phyloP scores from a whole-genome alignment of 2,797 vertebrate genomes.

The Holocentrus rufus region DNA sequence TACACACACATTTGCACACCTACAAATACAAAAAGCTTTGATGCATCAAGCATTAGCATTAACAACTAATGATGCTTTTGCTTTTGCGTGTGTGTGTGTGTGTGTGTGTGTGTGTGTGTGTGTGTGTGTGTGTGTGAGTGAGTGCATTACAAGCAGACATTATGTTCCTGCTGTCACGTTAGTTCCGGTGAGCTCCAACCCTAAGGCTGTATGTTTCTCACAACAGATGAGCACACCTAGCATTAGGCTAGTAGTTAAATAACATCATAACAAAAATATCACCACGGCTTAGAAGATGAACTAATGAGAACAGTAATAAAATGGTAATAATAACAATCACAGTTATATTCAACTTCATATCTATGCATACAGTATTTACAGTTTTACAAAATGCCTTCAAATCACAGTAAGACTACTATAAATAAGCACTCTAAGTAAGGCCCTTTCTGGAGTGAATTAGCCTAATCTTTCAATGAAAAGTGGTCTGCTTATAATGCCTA shows the following conservation, averaged over 20 bases:
- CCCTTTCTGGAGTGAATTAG: not conserved
- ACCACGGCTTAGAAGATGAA: too few relatives aligned
- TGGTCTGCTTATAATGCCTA: not conserved
- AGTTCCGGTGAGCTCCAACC: too few relatives aligned
- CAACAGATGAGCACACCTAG: too few relatives aligned
- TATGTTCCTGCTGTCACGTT: too few relatives aligned
- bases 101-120: not conserved
- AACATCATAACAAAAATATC: too few relatives aligned
- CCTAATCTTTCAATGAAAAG: not conserved
- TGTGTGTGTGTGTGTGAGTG: too few relatives aligned
- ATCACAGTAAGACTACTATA: not conserved
- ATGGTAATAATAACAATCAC: too few relatives aligned
- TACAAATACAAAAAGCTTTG: not conserved
- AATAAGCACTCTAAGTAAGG: not conserved
- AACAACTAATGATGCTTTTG: not conserved
- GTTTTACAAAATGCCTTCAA: not conserved
- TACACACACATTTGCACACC: not conserved
- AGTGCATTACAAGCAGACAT: too few relatives aligned
- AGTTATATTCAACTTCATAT: too few relatives aligned
- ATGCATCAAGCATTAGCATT: not conserved
- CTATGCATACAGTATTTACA: not conserved
- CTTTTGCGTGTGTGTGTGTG: not conserved
- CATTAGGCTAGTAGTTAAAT: too few relatives aligned
- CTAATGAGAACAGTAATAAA: too few relatives aligned
- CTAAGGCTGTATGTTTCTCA: too few relatives aligned